Base-by-base conservation (phyloP, 2,888 invertebrate species). In the Limnephilus marmoratus region DNA sequence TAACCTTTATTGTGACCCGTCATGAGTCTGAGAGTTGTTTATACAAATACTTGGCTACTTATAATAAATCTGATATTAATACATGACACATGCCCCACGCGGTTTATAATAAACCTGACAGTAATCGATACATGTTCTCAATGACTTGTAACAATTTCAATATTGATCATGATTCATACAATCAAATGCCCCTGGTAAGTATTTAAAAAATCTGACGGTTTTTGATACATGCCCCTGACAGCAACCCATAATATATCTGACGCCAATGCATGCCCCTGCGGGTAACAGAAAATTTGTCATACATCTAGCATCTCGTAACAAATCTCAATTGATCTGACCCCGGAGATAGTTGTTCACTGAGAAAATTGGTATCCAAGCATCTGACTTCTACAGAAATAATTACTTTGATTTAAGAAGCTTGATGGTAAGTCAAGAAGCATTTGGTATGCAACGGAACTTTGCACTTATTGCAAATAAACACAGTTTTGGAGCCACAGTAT, bases 381-480 rank as follows among this genome's bases (percentile, higher is more conserved):
- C 24, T 68, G 68, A 68, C 68, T 68, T n/a, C 18, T 9, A 68
- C 24, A n/a, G 24, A 68, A 68, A n/a, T 9, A 68, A 68, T 24
- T 0, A 68, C n/a, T 68, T 68, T 24, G 24, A 68, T 68, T 68
- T 68, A 68, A 68, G 68, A n/a, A 68, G 68, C 68, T 37, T 86
- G 37, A 86, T 89, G 88, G 12, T 34, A 89, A 13, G 18, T 80
- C 80, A 89, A 18, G n/a, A 89, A 89, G 34, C 88, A 89, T 89
- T 89, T 89, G 12, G 88, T 89, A n/a, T 89, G 88, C 24, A 89
- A 41, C 1, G 88, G 88, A n/a, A 89, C 29, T 80, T 80, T 89
- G 80, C 88, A 89, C 24, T 68, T 89, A n/a, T 89, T 89, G 41
- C 88, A 89, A 24, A 89, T 89, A 37, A 89, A 89, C n/a, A 89